phyloP scores from a whole-genome alignment of 1,140 invertebrate genomes.

The Sinella curviseta region DNA sequence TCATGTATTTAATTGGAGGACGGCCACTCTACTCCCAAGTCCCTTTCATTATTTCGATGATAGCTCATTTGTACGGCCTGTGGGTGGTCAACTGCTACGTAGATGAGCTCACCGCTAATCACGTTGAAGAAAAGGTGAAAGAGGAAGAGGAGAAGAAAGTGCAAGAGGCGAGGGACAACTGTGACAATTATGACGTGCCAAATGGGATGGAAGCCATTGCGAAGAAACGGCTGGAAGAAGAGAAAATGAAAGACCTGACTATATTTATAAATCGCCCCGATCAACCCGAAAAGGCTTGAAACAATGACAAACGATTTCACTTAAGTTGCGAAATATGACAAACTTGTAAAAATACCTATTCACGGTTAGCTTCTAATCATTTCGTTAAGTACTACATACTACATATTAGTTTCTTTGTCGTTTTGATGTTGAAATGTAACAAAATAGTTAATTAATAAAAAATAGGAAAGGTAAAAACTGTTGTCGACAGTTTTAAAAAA shows the following conservation, averaged over 20 bases:
- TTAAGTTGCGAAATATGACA: too few relatives aligned
- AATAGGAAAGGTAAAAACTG: too few relatives aligned
- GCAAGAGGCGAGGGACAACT: neutral
- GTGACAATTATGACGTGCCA: neutral
- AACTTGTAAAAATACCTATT: too few relatives aligned
- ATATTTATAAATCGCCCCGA: neutral
- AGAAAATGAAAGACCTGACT: neutral
- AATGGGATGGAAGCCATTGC: conserved; percentile 27
- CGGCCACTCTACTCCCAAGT: conserved; percentile 36
- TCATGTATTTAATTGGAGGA: conserved; percentile 34
- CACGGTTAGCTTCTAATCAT: too few relatives aligned
- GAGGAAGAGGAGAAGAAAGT: neutral
- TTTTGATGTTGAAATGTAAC: too few relatives aligned
- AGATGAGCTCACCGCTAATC: neutral
- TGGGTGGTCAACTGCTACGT: conserved; percentile 34
- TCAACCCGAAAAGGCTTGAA: neutral
- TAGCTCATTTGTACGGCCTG: conserved; percentile 26
- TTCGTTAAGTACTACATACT: too few relatives aligned
- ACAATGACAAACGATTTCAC: neutral
- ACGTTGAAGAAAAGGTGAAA: neutral
- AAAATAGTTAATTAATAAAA: too few relatives aligned
- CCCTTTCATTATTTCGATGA: conserved; percentile 33
- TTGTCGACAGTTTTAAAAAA: too few relatives aligned
- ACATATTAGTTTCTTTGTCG: too few relatives aligned
- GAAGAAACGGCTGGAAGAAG: neutral